Conservation (phyloP, 2,113 vertebrate genomes). For the Crotalus tigris region DNA sequence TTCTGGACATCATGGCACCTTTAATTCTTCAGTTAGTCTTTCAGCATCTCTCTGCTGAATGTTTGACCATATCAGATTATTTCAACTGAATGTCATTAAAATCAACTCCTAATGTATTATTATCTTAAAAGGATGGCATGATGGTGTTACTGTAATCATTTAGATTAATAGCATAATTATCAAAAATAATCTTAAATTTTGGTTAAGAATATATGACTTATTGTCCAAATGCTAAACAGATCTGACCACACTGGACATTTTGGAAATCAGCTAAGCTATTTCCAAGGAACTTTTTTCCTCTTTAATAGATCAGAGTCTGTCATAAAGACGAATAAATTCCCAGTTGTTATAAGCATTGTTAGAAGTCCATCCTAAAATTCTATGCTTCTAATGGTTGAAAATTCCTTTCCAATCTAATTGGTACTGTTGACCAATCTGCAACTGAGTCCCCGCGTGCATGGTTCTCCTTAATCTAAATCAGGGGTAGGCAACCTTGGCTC, state of each 20-base stretch:
- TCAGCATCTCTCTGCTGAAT: background rate
- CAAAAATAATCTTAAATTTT: background rate
- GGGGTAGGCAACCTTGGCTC: too few species aligned
- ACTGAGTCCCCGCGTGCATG: background rate
- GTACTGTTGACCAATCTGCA: background rate
- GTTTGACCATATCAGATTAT: background rate
- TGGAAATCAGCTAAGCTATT: background rate
- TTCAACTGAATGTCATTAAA: conserved; percentile 15
- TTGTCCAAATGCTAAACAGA: background rate
- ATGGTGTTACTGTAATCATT: background rate
- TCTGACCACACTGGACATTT: background rate
- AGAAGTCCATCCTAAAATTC: background rate
- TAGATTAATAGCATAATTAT: background rate
- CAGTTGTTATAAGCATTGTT: background rate
- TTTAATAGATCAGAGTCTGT: background rate
- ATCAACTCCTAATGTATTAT: background rate
- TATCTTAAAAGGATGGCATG: background rate
- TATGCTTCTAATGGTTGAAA: background rate
- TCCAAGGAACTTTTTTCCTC: background rate
- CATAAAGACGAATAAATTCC: background rate
- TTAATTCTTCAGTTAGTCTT: background rate
- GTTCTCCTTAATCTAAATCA: background rate
- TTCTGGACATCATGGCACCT: background rate
- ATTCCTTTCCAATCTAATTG: background rate
- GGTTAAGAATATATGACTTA: background rate